Evolutionary conservation across 2,888 invertebrate genomes (phyloP), one percentile per base, ranked within the genome.

Genomic region (Ptycholaimellus sp.): DNA sequence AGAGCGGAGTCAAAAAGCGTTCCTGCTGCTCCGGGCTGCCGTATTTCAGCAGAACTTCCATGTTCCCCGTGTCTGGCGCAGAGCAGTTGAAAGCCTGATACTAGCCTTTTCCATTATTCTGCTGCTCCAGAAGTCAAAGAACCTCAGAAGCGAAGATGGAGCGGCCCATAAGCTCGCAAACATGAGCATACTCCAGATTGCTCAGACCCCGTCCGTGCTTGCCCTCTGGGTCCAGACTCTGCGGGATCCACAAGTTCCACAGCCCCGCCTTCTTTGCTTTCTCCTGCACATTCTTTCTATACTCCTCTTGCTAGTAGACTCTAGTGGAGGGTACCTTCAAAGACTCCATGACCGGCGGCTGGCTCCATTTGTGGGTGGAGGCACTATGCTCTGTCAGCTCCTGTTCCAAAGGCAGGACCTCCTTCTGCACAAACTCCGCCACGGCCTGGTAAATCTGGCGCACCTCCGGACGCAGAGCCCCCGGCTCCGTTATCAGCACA

Each of bases 51-150:
- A 63, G 45, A 11, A 62, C 61, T 45, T 64, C 64, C 61, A 63
- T 63, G 47, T 63, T 64, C 31, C 64, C 63, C 5, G 63, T 64
- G 45, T 63, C 63, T 3, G 63, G 63, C 13, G 63, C 62, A 35
- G 54, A 54, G 44, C 63, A 64, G 51, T 64, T 63, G 49, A 63
- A 64, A 27, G 59, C 50, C 59, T 61, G 40, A 7, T 35, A 6
- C 16, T 30, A 21, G 29, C 19, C 4, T 6, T 9, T 13, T 13
- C 17, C 9, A 27, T 36, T 11, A 23, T 29, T 7, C 20, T 17
- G 19, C 30, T 30, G 6, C 6, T 30, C 6, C 18, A 6, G n/a
- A 39, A 22, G 18, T 20, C 25, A 44, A 31, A 42, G 20, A 11
- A 63, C 60, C 53, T 63, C 61, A 11, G 62, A 54, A 5, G 61